Conservation (phyloP, 2,888 invertebrate species). For the Drosophila eohydei region DNA sequence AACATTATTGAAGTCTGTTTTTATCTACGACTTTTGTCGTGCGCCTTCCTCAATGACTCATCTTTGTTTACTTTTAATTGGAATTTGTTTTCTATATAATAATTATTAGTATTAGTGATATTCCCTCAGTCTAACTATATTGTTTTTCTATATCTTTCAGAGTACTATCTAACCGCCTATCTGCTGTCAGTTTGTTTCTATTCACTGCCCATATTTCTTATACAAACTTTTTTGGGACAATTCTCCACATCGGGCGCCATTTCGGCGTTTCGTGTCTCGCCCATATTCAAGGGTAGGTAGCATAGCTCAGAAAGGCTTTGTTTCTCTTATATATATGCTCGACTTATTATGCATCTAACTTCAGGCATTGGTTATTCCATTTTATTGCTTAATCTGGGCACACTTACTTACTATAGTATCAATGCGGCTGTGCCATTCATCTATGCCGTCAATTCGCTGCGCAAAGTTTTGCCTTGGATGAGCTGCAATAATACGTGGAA, state of each 20-base stretch:
- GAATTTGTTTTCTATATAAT: not conserved
- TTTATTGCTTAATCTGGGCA: constrained; percentile 91
- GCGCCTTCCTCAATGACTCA: not conserved
- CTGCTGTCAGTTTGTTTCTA: constrained; percentile 76
- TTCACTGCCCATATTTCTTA: constrained; percentile 92
- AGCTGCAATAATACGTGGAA: constrained; percentile 93
- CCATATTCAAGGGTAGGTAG: constrained; percentile 92
- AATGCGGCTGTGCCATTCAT: constrained; percentile 93
- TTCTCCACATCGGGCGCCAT: constrained; percentile 93
- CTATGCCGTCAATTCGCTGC: constrained; percentile 91
- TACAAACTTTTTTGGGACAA: constrained; percentile 95
- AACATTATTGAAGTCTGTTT: constrained; percentile 3
- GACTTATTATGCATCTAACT: constrained; percentile 8
- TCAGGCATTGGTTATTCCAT: constrained; percentile 88
- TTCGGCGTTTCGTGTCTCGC: constrained; percentile 92
- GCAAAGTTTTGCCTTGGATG: constrained; percentile 90
- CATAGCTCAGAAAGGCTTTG: no score
- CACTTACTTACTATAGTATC: constrained; percentile 93
- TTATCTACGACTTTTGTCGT: not conserved
- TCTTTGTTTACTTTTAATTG: not conserved
- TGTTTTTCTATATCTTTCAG: constrained; percentile 48
- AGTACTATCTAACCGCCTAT: constrained; percentile 77
- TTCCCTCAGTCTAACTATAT: not conserved
- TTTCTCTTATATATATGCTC: not conserved
- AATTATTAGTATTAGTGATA: not conserved